phyloP scores from a whole-genome alignment of 2,113 vertebrate species.

The Scomber colias region DNA sequence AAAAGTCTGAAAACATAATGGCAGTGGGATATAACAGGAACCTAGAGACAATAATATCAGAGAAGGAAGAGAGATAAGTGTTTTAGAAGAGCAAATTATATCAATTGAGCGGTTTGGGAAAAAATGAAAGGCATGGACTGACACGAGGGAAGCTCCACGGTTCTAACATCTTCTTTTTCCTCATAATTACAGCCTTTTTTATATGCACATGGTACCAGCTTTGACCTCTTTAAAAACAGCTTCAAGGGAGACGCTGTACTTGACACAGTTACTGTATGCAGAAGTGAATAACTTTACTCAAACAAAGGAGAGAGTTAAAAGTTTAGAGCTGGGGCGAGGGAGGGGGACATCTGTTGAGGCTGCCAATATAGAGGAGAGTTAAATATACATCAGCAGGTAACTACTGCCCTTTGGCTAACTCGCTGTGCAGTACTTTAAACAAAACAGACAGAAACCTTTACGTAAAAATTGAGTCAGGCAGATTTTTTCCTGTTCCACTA shows the following conservation, averaged over 20 bases:
- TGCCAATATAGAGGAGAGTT: conserved; percentile 22
- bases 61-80: conserved; percentile 26
- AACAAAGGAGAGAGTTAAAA: conserved; percentile 24
- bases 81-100: conserved; percentile 42
- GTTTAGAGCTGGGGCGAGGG: not conserved
- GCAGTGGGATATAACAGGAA: conserved; percentile 24
- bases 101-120: conserved; percentile 32
- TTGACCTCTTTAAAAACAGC: conserved; percentile 6
- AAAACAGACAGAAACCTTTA: conserved; percentile 25
- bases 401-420: conserved; percentile 42
- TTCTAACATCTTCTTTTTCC: conserved; percentile 3
- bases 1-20: conserved; percentile 43
- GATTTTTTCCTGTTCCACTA: conserved; percentile 1
- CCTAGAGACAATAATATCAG: conserved; percentile 18
- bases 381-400: conserved; percentile 40
- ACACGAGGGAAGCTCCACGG: not conserved
- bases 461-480: conserved; percentile 11
- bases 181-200: conserved; percentile 20
- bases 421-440: conserved; percentile 51
- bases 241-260: not conserved
- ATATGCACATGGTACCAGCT: conserved; percentile 4
- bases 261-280: conserved; percentile 7
- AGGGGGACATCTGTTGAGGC: conserved; percentile 10
- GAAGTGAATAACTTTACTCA: conserved; percentile 5
- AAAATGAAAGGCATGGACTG: conserved; percentile 12